These are phyloP conservation scores for Tetropium fuscum DNA, from an alignment of 2,888 invertebrate genomes.

Conservation along the genomic window DNA sequence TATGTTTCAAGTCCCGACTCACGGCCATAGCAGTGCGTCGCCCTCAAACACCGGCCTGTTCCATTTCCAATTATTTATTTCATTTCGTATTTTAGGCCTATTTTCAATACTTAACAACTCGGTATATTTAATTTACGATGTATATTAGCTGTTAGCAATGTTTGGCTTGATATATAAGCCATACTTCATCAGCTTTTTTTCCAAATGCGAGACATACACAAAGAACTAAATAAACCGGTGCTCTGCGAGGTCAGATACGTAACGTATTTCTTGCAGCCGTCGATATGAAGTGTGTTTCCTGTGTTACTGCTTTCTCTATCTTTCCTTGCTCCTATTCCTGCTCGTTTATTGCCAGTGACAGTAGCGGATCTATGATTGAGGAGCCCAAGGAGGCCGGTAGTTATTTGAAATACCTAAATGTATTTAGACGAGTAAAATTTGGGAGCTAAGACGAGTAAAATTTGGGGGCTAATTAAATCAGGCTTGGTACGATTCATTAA, in stretches of 20 bases:
- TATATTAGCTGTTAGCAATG: background rate
- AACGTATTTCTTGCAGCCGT: conserved; percentile 37
- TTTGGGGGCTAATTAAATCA: too few relatives aligned
- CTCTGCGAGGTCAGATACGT: conserved; percentile 38
- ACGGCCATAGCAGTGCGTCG: conserved; percentile 45
- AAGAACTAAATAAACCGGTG: conserved; percentile 51
- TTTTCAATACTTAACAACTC: background rate
- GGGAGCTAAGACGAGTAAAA: too few relatives aligned
- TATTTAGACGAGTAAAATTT: too few relatives aligned
- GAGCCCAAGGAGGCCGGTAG: too few relatives aligned
- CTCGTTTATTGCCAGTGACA: conserved; percentile 17
- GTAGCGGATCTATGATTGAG: too few relatives aligned
- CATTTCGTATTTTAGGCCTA: background rate
- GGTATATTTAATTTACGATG: background rate
- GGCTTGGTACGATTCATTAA: too few relatives aligned
- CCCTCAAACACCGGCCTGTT: conserved; percentile 50
- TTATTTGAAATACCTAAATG: too few relatives aligned
- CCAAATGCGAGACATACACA: conserved; percentile 48
- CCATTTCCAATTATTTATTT: conserved; percentile 46
- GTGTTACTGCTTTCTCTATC: conserved; percentile 33
- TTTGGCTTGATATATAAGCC: conserved; percentile 9
- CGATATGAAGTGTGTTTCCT: conserved; percentile 35
- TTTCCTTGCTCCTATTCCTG: conserved; percentile 20
- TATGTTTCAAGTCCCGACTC: conserved; percentile 42
- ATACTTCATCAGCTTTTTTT: conserved; percentile 50